Evolutionary conservation across 2,113 vertebrate species (phyloP), one percentile per base, ranked within the genome.

Genomic region (Ramphastos sulfuratus): DNA sequence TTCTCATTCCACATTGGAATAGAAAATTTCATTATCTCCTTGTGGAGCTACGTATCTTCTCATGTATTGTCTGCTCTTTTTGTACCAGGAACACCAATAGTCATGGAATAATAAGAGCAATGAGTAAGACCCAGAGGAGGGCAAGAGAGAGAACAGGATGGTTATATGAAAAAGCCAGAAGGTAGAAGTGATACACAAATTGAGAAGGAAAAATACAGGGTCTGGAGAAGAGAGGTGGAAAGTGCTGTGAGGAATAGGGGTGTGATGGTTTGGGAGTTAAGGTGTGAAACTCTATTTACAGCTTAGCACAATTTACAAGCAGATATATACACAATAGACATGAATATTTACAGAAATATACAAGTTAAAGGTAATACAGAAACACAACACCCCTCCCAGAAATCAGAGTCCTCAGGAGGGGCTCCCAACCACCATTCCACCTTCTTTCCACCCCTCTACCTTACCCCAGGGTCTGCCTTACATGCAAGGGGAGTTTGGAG

Each of bases 1-100:
- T 94, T 93, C 81, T 85, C 54, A 77, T 87, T 92, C 75, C 76
- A 82, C 65, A 63, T 8, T 80, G 65, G 64, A 21, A 83, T 20
- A 87, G 60, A 87, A 93, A 90, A 88, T 66, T 52, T 93, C 46
- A 52, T 46, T 77, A 39, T 33, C n/a, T 24, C 37, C 21, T 91
- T 65, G 46, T 74, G 9, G 24, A 94, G 30, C 60, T 90, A 56
- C 52, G 85, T 0, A 2, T 85, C 42, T 71, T 80, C 12, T 70
- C 60, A 61, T 24, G 28, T n/a, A 56, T 60, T 63, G 9, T 74
- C 60, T 83, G 7, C 6, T 87, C 48, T 71, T 94, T 67, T 65
- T 71, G 13, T 77, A 59, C n/a, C 92, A 56, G 77, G 55, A 92
- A 63, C 48, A 80, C 19, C 52, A 88, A 63, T 73, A 13, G 46